Base-by-base conservation (phyloP, 2,888 invertebrate species). In the Lochmaea capreae region DNA sequence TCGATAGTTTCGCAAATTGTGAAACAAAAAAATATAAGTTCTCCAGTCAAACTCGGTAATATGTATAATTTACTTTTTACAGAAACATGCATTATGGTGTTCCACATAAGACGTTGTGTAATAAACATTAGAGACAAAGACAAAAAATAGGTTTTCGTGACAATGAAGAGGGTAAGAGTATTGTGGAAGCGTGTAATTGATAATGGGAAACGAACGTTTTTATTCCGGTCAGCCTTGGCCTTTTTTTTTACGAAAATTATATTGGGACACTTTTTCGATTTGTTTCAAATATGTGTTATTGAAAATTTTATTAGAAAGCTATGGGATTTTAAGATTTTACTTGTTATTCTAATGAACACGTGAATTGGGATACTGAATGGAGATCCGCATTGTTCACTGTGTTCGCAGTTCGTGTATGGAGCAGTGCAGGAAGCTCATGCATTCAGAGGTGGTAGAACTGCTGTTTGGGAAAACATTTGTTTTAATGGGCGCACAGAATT, bases 171-270 rank as follows among this genome's bases (percentile, higher is more conserved):
- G 72, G 76, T 73, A 61, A 65, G 52, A 18, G 10, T 18, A 59
- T 14, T 67, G 71, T 75, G 75, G 74, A 79, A 79, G 74, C 74
- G 77, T 77, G 79, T 84, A 84, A 85, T 85, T 84, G 84, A 84
- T 84, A 39, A 85, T 85, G 85, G 84, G 85, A 85, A 85, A 83
- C 81, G 79, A 76, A 74, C 33, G 33, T 39, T 39, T 81, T 82
- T 83, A 82, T 85, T 85, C 82, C 82, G 82, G 79, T 79, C 82
- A 81, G 83, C 69, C 72, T 75, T 73, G 71, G 65, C 61, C 42
- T 72, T 57, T 63, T 75, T 77, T 66, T 73, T 52, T 62, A 1
- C 1, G 8, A 1, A 65, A 74, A 76, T 71, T 66, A 74, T 67
- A 67, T 72, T 65, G 62, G 58, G 66, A 71, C 67, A 63, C 42